phyloP scores from a whole-genome alignment of 2,113 vertebrate species.

The Tragelaphus imberbis region DNA sequence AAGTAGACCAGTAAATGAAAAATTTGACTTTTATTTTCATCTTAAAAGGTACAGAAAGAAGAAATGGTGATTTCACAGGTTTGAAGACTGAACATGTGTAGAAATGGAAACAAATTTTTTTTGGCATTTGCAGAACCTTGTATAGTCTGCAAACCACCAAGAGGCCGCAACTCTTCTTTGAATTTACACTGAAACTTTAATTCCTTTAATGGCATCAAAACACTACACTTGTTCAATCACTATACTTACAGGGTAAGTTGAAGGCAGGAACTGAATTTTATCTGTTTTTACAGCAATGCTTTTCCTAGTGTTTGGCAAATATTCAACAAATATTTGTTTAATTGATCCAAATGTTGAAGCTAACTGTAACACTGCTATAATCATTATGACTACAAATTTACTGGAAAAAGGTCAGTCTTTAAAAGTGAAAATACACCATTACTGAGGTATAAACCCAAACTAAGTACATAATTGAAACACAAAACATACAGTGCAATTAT shows the following conservation, averaged over 20 bases:
- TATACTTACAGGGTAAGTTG: not conserved
- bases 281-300: not conserved
- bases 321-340: slow-evolving; percentile 9
- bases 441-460: not conserved
- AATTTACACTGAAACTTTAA: not conserved
- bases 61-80: not conserved
- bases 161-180: not conserved
- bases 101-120: not conserved
- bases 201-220: not conserved
- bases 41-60: slow-evolving; percentile 38
- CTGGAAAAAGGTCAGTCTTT: not conserved
- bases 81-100: not conserved
- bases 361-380: not conserved
- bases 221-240: not conserved
- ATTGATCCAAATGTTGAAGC: not conserved
- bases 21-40: not conserved
- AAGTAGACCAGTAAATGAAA: not conserved
- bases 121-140: not conserved
- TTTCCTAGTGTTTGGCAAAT: slow-evolving; percentile 6
- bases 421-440: not conserved
- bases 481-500: not conserved
- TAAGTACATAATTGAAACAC: not conserved
- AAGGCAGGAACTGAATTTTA: not conserved
- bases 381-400: not conserved
- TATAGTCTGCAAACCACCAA: not conserved